phyloP scores from a whole-genome alignment of 2,888 invertebrate genomes.

The Eristalis tenax region DNA sequence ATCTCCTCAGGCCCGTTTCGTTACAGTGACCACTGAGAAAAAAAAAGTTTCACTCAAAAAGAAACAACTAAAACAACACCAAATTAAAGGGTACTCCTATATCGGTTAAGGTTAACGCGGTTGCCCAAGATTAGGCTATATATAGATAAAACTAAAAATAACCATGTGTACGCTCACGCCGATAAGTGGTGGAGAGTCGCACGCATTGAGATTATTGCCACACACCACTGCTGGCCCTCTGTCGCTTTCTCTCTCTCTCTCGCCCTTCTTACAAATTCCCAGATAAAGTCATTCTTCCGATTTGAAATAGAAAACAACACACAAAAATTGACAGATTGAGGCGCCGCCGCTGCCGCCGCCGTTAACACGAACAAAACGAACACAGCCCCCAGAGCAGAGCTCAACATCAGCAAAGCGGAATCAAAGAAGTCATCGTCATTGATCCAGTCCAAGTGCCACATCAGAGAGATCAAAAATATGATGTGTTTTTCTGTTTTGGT shows the following conservation, averaged over 20 bases:
- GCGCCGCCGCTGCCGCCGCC: not conserved
- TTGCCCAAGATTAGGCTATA: slow-evolving; percentile 35
- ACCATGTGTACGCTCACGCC: not conserved
- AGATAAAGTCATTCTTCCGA: not conserved
- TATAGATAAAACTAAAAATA: slow-evolving; percentile 42
- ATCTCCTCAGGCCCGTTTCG: no score
- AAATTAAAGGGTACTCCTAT: slow-evolving; percentile 22
- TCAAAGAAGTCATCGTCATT: slow-evolving; percentile 52
- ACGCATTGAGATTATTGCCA: slow-evolving; percentile 17
- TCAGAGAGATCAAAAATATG: slow-evolving; percentile 36
- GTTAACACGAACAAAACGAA: no score
- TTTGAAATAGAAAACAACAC: no score
- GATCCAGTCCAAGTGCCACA: slow-evolving; percentile 20
- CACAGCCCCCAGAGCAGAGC: not conserved
- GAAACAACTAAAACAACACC: not conserved
- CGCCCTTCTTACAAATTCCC: not conserved
- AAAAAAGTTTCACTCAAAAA: no score
- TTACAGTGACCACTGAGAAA: no score
- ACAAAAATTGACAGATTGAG: not conserved
- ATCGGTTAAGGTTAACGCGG: slow-evolving; percentile 54
- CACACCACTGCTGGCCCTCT: slow-evolving; percentile 6
- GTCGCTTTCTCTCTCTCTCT: not conserved
- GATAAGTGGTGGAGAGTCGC: slow-evolving; percentile 16
- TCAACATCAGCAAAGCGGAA: not conserved
- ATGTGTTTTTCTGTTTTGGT: slow-evolving; percentile 22